Percentiles rank a stretch among this genome's conserved stretches.
These are phyloP conservation scores for Tachysurus fulvidraco DNA, from an alignment of 2,113 vertebrate species.

Conservation along the genomic window DNA sequence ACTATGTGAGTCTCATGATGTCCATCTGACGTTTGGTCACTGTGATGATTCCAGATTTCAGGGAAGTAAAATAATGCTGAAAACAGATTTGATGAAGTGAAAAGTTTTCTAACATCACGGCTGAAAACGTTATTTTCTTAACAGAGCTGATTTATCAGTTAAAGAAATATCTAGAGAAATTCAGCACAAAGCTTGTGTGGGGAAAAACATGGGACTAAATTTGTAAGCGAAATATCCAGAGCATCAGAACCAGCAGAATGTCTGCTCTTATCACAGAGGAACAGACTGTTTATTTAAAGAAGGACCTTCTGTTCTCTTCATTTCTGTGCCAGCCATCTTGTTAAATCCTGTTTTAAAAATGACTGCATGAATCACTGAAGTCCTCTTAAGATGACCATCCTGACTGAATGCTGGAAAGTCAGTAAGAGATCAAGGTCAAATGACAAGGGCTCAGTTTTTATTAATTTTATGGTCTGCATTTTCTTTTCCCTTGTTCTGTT, in stretches of 20 bases:
- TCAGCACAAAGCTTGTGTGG: background rate
- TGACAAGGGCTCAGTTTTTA: background rate
- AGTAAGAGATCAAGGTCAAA: background rate
- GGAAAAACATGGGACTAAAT: slow-evolving; percentile 1
- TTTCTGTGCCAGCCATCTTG: background rate
- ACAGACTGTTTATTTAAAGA: slow-evolving; percentile 14
- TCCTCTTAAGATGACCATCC: background rate
- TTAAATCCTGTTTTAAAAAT: background rate
- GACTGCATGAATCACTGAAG: background rate
- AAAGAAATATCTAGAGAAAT: background rate
- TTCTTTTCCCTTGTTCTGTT: background rate
- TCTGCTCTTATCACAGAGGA: slow-evolving; percentile 33
- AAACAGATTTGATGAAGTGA: background rate
- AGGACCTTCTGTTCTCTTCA: background rate
- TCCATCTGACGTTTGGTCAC: background rate
- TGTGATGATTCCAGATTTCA: background rate
- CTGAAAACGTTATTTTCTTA: slow-evolving; percentile 1
- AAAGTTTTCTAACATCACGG: background rate
- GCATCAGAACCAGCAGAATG: background rate
- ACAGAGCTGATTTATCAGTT: background rate
- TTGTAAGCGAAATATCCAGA: slow-evolving; percentile 23
- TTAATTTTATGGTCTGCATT: background rate
- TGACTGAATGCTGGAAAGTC: background rate
- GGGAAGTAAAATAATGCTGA: background rate
- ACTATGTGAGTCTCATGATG: slow-evolving; percentile 76